Evolutionary conservation across 2,888 invertebrate species (phyloP).

Genomic region (Eretmocerus hayati): DNA sequence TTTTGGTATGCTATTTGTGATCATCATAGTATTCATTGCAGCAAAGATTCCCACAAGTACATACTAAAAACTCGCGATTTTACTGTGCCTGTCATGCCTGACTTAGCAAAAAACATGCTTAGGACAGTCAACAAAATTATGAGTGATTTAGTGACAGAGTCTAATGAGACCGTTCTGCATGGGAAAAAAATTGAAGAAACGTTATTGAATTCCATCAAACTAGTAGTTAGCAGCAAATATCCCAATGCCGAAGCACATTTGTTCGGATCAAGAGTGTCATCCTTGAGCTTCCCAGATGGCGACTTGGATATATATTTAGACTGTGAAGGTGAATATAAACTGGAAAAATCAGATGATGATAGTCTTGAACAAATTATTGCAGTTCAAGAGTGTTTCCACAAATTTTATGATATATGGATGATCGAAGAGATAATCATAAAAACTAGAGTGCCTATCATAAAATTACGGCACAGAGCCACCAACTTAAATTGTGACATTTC

Average conservation of each 20-base stretch:
- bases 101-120: slow-evolving; percentile 19
- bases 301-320: slow-evolving; percentile 40
- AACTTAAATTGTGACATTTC: slow-evolving; percentile 57
- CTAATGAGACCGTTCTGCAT: slow-evolving; percentile 19
- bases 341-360: slow-evolving; percentile 12
- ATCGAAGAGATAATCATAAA: slow-evolving; percentile 44
- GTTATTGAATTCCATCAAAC: slow-evolving; percentile 27
- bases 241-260: slow-evolving; percentile 45
- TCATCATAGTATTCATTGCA: slow-evolving; percentile 27
- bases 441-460: slow-evolving; percentile 57
- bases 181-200: slow-evolving; percentile 15
- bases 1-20: slow-evolving; percentile 27
- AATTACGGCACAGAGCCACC: slow-evolving; percentile 47
- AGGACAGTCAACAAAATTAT: slow-evolving; percentile 20
- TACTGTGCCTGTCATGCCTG: slow-evolving; percentile 21
- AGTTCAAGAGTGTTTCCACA: slow-evolving; percentile 24
- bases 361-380: slow-evolving; percentile 5
- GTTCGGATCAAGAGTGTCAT: slow-evolving; percentile 57
- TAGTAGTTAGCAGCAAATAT: slow-evolving; percentile 22
- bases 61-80: slow-evolving; percentile 27
- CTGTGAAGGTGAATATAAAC: slow-evolving; percentile 27
- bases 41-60: slow-evolving; percentile 27
- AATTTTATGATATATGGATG: slow-evolving; percentile 28
- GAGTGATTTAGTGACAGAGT: slow-evolving; percentile 17
- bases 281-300: slow-evolving; percentile 44